Evolutionary conservation across 1,140 invertebrate genomes (phyloP).

Genomic region (Asbolus verrucosus): DNA sequence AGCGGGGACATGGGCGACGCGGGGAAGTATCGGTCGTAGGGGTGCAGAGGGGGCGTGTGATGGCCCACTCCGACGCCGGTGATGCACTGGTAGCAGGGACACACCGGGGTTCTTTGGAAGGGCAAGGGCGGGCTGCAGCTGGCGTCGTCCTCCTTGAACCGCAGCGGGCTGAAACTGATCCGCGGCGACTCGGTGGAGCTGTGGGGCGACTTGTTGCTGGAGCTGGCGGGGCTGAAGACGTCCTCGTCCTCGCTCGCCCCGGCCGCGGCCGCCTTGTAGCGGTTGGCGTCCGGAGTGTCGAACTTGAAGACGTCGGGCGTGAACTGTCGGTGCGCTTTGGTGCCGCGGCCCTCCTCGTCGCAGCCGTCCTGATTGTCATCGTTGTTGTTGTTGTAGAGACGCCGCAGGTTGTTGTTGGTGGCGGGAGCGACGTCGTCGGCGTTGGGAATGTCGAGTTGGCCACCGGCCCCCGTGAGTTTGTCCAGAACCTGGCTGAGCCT

Average conservation of each 20-base stretch:
- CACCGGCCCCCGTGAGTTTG: constrained; percentile 68
- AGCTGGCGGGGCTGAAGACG: constrained; percentile 70
- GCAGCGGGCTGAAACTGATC: constrained; percentile 71
- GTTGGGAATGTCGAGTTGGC: constrained; percentile 40
- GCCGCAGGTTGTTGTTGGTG: constrained; percentile 45
- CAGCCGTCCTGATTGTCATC: constrained; percentile 60
- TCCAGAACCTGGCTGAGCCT: constrained; percentile 81
- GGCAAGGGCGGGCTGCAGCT: constrained; percentile 61
- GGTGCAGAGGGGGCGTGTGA: constrained; percentile 66
- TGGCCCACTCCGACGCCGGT: constrained; percentile 66
- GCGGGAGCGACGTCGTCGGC: constrained; percentile 5
- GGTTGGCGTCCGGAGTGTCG: constrained; percentile 67
- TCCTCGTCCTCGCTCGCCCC: constrained; percentile 70
- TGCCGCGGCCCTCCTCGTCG: constrained; percentile 52
- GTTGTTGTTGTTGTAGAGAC: constrained; percentile 63
- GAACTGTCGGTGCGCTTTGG: constrained; percentile 56
- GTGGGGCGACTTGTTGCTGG: constrained; percentile 68
- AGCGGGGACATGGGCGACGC: constrained; percentile 73
- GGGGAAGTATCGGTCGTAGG: constrained; percentile 70
- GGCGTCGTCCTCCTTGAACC: constrained; percentile 69
- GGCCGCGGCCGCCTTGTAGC: constrained; percentile 61
- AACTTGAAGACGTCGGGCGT: constrained; percentile 68
- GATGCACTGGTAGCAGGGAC: constrained; percentile 67
- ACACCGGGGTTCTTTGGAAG: constrained; percentile 64
- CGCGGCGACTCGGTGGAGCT: constrained; percentile 70